Evolutionary conservation across 2,888 invertebrate species (phyloP).

Genomic region (Drosophila flavopinicola): DNA sequence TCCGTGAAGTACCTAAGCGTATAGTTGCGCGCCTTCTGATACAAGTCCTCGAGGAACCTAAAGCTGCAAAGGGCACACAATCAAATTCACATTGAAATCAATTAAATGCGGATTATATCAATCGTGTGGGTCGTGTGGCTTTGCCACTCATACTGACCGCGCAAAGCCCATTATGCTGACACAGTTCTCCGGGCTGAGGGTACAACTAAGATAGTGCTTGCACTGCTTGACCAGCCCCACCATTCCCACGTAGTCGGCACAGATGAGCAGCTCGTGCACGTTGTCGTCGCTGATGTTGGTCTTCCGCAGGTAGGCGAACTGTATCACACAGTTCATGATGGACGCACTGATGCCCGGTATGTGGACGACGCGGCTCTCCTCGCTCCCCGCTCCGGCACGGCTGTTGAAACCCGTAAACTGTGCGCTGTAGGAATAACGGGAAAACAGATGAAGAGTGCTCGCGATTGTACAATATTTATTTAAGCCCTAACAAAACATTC

Average conservation of each 20-base stretch:
- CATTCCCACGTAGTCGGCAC: conserved; percentile 95
- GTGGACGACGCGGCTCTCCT: conserved; percentile 88
- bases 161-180: conserved; percentile 94
- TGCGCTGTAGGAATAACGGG: conserved; percentile 53
- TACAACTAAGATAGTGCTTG: conserved; percentile 89
- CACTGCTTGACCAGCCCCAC: conserved; percentile 92
- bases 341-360: conserved; percentile 91
- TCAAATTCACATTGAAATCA: conserved; percentile 11
- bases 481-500: too few relatives aligned
- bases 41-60: conserved; percentile 85
- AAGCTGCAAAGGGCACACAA: conserved; percentile 76
- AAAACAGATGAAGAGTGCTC: not conserved
- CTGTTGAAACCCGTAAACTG: conserved; percentile 80
- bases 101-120: conserved; percentile 54
- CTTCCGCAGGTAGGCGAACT: conserved; percentile 93
- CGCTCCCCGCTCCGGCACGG: conserved; percentile 46
- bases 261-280: conserved; percentile 91
- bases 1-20: conserved; percentile 91
- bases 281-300: conserved; percentile 91
- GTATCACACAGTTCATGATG: conserved; percentile 91
- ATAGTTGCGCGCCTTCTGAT: conserved; percentile 88
- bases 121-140: not conserved
- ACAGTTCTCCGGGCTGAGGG: conserved; percentile 91
- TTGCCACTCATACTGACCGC: conserved; percentile 84
- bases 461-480: too few relatives aligned